phyloP scores from a whole-genome alignment of 2,797 vertebrate genomes.

The Alcedo atthis region DNA sequence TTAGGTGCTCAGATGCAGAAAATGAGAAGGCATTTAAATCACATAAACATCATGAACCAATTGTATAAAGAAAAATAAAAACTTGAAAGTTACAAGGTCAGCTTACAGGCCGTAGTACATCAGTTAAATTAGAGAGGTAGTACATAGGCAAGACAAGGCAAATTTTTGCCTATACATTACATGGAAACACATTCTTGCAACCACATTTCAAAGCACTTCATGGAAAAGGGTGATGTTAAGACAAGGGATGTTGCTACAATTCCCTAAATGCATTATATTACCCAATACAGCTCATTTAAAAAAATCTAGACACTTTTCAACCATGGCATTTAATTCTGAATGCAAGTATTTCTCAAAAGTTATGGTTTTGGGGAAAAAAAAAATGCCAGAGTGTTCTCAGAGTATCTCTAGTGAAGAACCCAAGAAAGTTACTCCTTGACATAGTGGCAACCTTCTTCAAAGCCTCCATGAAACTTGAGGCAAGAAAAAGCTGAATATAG shows the following conservation, averaged over 20 bases:
- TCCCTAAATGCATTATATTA: not conserved
- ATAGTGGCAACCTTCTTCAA: not conserved
- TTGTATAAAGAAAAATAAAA: not conserved
- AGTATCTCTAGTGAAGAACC: not conserved
- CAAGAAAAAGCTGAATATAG: not conserved
- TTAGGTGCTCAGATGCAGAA: not conserved
- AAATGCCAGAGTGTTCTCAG: not conserved
- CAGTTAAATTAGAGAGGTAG: not conserved
- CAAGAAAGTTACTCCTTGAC: not conserved
- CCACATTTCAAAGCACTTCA: not conserved
- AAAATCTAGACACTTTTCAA: not conserved
- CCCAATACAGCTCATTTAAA: not conserved
- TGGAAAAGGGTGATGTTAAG: not conserved
- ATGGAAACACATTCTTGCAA: not conserved
- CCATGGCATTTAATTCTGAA: not conserved
- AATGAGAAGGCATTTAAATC: not conserved
- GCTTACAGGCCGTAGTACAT: not conserved
- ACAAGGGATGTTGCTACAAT: not conserved
- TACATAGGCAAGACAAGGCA: not conserved
- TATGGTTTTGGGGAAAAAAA: fast-evolving
- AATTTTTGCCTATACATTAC: not conserved
- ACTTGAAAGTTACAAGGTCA: not conserved
- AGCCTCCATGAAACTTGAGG: fast-evolving
- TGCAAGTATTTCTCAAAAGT: not conserved
- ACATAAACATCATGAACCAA: not conserved